Base-by-base conservation (phyloP, 1,140 invertebrate species). In the Asobara japonica region DNA sequence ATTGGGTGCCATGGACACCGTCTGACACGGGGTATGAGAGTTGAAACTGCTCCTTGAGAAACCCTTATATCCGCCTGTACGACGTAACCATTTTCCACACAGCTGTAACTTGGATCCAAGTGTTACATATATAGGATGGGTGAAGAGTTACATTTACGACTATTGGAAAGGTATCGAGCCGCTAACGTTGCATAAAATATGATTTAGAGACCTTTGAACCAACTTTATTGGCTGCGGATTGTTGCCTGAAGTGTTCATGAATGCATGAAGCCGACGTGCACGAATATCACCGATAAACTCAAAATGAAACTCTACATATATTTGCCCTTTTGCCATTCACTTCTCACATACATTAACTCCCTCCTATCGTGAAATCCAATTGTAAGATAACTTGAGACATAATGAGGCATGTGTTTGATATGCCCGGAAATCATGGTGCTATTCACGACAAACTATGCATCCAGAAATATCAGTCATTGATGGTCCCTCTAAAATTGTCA, bases 141-240 rank as follows among this genome's bases (percentile, higher is more conserved):
- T 56, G 51, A 56, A 25, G 51, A 56, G 51, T 18, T 27, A 69
- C 56, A 64, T 82, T 80, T 82, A 82, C 69, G 80, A 80, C 71
- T 78, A 79, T 79, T 75, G 69, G 71, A 64, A 30, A 62, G 65
- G 60, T 78, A 80, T 80, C 69, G 78, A 74, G 65, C 72, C 72
- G 60, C 74, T 79, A 80, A 79, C 76, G 76, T 76, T 79, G 77
- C 79, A 76, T 79, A 80, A 78, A 78, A 78, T 78, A 82, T 80
- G 78, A 80, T 82, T 82, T 80, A 82, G 71, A 76, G 81, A 82
- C 75, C 80, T 82, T 79, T 80, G 78, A 78, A 82, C 77, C 41
- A 36, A 20, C 11, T 66, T 65, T 74, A 76, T 61, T 67, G 38
- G 62, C 74, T 13, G 22, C 18, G 61, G 29, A 72, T 73, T 75